Evolutionary conservation across 2,888 invertebrate species (phyloP).

Genomic region (Chironomus riparius): DNA sequence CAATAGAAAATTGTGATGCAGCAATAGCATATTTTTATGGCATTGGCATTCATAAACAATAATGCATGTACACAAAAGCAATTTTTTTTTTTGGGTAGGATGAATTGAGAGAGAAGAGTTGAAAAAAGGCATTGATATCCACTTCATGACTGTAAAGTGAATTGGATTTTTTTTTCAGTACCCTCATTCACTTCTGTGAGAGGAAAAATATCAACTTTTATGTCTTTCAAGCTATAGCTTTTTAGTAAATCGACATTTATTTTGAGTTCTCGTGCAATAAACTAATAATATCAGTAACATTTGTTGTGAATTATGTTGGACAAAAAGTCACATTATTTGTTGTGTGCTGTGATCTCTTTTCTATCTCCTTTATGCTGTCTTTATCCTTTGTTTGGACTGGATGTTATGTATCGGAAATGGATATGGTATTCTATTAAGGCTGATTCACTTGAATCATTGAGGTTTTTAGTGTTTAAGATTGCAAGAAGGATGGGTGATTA

Average conservation of each 20-base stretch:
- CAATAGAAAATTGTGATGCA: neutral
- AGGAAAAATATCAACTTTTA: neutral
- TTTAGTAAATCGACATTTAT: slow-evolving; percentile 1
- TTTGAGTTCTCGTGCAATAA: slow-evolving; percentile 4
- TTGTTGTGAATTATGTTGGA: slow-evolving; percentile 17
- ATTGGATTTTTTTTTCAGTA: neutral
- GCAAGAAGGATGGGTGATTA: too few relatives aligned
- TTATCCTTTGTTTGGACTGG: too few relatives aligned
- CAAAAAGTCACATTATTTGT: slow-evolving; percentile 1
- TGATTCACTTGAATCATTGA: too few relatives aligned
- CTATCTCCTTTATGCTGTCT: neutral
- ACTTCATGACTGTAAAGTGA: slow-evolving; percentile 9
- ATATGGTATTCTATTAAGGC: too few relatives aligned
- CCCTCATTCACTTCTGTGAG: neutral
- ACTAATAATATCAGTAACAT: slow-evolving; percentile 25
- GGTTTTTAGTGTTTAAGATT: too few relatives aligned
- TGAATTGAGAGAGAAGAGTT: too few relatives aligned
- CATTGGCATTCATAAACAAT: slow-evolving; percentile 7
- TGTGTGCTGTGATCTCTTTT: neutral
- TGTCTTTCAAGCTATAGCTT: neutral
- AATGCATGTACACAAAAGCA: too few relatives aligned
- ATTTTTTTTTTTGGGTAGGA: too few relatives aligned
- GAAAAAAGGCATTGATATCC: neutral
- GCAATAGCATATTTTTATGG: slow-evolving; percentile 24
- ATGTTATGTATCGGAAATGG: too few relatives aligned